phyloP scores from a whole-genome alignment of 2,888 invertebrate species.

The Agriopis aurantiaria region DNA sequence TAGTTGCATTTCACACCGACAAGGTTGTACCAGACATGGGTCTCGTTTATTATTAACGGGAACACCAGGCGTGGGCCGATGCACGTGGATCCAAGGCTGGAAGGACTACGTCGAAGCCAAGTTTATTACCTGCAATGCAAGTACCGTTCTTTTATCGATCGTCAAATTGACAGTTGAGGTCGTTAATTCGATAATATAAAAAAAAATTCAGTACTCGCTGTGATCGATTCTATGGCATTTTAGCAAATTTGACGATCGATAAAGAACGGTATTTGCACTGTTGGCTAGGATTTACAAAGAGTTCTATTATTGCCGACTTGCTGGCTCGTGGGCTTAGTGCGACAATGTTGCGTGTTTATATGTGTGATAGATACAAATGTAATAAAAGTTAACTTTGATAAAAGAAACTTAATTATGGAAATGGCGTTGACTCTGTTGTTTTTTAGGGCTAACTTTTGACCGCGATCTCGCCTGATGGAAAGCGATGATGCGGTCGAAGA shows the following conservation, averaged over 20 bases:
- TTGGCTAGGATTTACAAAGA: constrained; percentile 16
- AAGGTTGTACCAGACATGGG: constrained; percentile 3
- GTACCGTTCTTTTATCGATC: no score
- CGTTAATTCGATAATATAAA: no score
- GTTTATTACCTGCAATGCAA: constrained; percentile 11
- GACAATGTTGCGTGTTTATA: constrained; percentile 1
- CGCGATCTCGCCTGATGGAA: no score
- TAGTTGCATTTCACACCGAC: not conserved
- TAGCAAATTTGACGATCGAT: no score
- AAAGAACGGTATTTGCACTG: no score
- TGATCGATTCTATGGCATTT: no score
- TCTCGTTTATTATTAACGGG: constrained; percentile 12
- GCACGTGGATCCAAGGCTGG: constrained; percentile 9
- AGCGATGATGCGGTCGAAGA: no score
- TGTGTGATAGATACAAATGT: not conserved
- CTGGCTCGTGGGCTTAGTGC: constrained; percentile 1
- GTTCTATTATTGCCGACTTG: constrained; percentile 4
- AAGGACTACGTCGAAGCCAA: constrained; percentile 1
- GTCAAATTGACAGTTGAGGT: no score
- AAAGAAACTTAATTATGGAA: not conserved
- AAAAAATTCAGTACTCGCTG: no score
- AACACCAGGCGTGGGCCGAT: constrained; percentile 1
- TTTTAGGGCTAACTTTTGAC: no score
- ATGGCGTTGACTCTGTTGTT: no score
- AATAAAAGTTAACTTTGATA: not conserved